phyloP scores from a whole-genome alignment of 2,797 vertebrate genomes.

The Schizothorax lantsangensis region DNA sequence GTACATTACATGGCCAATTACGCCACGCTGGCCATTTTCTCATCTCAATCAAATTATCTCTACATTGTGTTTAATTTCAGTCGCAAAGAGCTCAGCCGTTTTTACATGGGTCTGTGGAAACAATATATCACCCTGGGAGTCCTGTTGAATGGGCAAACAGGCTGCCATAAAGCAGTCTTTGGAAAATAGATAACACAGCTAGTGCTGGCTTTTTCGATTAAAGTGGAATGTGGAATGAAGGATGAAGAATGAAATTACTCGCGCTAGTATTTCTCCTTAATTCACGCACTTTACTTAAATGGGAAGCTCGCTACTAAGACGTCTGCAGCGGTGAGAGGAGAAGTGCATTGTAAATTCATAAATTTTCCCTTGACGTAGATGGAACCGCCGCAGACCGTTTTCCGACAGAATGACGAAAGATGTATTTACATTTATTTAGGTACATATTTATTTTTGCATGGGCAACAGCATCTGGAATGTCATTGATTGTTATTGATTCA shows the following conservation, averaged over 20 bases:
- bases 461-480: not conserved
- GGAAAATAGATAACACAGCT: slow-evolving; percentile 53
- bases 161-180: slow-evolving; percentile 51
- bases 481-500: slow-evolving; percentile 17
- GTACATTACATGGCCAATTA: slow-evolving; percentile 62
- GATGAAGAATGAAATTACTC: slow-evolving; percentile 57
- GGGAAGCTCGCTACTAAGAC: slow-evolving; percentile 58
- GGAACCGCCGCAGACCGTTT: not conserved
- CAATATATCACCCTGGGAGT: slow-evolving; percentile 39
- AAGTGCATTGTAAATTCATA: slow-evolving; percentile 48
- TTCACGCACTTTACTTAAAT: slow-evolving; percentile 63
- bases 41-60: slow-evolving; percentile 53
- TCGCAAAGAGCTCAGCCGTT: slow-evolving; percentile 42
- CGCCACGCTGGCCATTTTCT: slow-evolving; percentile 41
- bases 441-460: slow-evolving; percentile 18
- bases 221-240: slow-evolving; percentile 52
- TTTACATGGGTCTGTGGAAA: slow-evolving; percentile 45
- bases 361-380: slow-evolving; percentile 31
- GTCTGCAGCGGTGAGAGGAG: slow-evolving; percentile 42
- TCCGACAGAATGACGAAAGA: slow-evolving; percentile 1
- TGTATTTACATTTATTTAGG: slow-evolving; percentile 14
- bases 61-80: slow-evolving; percentile 57
- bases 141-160: slow-evolving; percentile 41
- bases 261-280: slow-evolving; percentile 43
- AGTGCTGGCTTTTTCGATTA: slow-evolving; percentile 54